Evolutionary conservation across 2,797 vertebrate genomes (phyloP).

Genomic region (Aeoliscus strigatus): DNA sequence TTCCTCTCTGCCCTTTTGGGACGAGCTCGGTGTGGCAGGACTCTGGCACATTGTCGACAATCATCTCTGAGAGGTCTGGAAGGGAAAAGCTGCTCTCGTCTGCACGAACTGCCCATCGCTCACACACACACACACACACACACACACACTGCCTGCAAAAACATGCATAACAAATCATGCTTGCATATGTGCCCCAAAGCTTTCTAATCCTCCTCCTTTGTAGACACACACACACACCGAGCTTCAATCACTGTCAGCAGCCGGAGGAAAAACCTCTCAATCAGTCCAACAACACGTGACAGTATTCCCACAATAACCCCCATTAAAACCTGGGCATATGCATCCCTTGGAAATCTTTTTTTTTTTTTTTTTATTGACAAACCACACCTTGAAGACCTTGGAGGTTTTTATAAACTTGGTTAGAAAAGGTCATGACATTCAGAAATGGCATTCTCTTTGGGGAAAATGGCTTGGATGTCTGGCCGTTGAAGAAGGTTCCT

Average conservation of each 20-base stretch:
- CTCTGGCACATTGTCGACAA: constrained; percentile 56
- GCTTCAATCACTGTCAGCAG: constrained; percentile 43
- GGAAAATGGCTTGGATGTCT: constrained; percentile 56
- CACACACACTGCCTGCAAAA: constrained; percentile 11
- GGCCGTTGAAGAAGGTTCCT: constrained; percentile 65
- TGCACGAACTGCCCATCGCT: constrained; percentile 38
- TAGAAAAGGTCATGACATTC: constrained; percentile 76
- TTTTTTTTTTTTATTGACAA: constrained; percentile 68
- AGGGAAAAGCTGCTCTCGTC: constrained; percentile 47
- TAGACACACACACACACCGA: constrained; percentile 1
- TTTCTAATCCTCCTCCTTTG: constrained; percentile 1
- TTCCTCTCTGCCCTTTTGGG: constrained; percentile 16
- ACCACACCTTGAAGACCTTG: constrained; percentile 65
- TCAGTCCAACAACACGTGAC: constrained; percentile 35
- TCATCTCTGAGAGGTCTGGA: constrained; percentile 60
- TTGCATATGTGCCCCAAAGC: constrained; percentile 4
- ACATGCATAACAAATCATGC: constrained; percentile 8
- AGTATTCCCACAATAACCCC: constrained; percentile 14
- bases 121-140: constrained; percentile 29
- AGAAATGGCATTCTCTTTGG: constrained; percentile 72
- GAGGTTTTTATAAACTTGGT: constrained; percentile 64
- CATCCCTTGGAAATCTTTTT: constrained; percentile 44
- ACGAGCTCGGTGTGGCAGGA: constrained; percentile 25
- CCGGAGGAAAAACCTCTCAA: constrained; percentile 46
- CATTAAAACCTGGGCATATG: constrained; percentile 35